phyloP scores from a whole-genome alignment of 2,888 invertebrate species.

The Dermolepida albohirtum region DNA sequence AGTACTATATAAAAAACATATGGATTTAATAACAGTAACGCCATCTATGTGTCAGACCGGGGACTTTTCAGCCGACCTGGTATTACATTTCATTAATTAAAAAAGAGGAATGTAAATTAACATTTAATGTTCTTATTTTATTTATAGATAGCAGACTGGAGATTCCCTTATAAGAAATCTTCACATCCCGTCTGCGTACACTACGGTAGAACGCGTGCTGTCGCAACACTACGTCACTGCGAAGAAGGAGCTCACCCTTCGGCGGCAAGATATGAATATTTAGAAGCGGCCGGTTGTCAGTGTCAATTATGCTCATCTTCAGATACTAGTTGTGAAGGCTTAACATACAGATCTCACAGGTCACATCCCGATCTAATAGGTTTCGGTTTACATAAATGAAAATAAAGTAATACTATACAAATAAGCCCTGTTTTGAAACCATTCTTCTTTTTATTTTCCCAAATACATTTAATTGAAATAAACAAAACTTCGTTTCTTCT shows the following conservation, averaged over 20 bases:
- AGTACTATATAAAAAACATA: too few species aligned
- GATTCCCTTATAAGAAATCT: conserved; percentile 88
- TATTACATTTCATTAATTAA: too few species aligned
- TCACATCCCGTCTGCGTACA: conserved; percentile 89
- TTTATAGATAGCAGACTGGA: conserved; percentile 84
- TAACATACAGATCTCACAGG: conserved; percentile 67
- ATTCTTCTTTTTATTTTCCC: too few species aligned
- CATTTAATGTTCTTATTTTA: too few species aligned
- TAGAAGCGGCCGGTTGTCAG: conserved; percentile 82
- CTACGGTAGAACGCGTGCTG: conserved; percentile 74
- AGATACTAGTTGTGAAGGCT: conserved; percentile 78
- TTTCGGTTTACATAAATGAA: conserved; percentile 48
- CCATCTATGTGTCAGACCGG: too few species aligned
- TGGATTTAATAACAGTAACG: too few species aligned
- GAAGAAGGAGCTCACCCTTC: conserved; percentile 78
- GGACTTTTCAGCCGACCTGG: too few species aligned
- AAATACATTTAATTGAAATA: too few species aligned
- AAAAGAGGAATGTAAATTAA: too few species aligned
- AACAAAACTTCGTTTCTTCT: too few species aligned
- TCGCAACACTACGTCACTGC: conserved; percentile 77
- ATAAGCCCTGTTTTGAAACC: too few species aligned
- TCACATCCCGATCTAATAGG: conserved; percentile 60
- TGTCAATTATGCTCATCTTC: conserved; percentile 78
- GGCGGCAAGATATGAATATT: conserved; percentile 79
- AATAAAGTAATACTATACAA: background rate